Percentiles rank a stretch among this genome's conserved stretches.
Evolutionary conservation across 2,113 vertebrate genomes (phyloP).

Genomic region (Anas platyrhynchos): DNA sequence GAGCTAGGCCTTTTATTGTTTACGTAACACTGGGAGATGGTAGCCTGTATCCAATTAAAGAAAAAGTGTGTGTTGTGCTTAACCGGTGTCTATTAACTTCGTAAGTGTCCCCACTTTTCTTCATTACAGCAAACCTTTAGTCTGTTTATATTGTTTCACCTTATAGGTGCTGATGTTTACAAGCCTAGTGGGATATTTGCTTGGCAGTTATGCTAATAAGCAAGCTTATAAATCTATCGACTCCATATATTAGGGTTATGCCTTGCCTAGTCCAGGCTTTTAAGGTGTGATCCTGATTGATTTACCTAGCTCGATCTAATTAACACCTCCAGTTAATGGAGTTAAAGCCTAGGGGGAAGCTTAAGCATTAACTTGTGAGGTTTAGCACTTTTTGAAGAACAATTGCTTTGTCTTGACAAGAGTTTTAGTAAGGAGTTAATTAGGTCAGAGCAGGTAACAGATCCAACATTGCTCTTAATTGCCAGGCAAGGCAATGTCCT

Average conservation of each 20-base stretch:
- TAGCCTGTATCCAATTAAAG: not conserved
- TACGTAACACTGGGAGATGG: not conserved
- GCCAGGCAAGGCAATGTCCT: not conserved
- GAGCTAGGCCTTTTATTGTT: not conserved
- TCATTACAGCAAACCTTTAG: not conserved
- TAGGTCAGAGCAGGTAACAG: not conserved
- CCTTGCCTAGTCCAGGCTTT: not conserved
- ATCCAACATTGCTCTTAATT: not conserved
- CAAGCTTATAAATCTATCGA: constrained; percentile 14
- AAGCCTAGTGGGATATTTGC: not conserved
- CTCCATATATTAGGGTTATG: not conserved
- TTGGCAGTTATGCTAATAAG: not conserved
- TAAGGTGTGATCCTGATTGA: constrained; percentile 13
- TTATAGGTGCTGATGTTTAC: not conserved
- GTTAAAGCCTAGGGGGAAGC: constrained; percentile 16
- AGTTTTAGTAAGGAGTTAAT: not conserved
- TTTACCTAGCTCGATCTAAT: constrained; percentile 21
- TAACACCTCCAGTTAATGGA: not conserved
- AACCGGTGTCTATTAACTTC: not conserved
- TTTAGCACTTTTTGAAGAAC: constrained; percentile 6
- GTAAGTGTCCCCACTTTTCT: not conserved
- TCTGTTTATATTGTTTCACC: not conserved
- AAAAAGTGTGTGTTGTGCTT: not conserved
- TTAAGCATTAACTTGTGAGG: not conserved
- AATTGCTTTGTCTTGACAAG: not conserved